Conservation (phyloP, 2,888 invertebrate species). For the Cylindroiulus punctatus region DNA sequence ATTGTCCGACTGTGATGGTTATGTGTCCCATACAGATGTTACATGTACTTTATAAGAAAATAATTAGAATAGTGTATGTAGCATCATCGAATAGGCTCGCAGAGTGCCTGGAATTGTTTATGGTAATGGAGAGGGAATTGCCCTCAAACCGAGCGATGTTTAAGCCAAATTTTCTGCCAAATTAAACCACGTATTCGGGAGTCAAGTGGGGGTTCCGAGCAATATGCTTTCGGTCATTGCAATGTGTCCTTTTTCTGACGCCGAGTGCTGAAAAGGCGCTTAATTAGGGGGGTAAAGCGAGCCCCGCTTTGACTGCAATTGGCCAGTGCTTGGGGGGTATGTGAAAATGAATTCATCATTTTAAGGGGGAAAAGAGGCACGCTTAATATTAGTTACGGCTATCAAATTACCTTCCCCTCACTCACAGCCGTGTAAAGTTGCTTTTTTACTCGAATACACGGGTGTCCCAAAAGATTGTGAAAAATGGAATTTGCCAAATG, state of each 20-base stretch:
- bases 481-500: too few relatives aligned
- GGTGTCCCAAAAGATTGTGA: background rate
- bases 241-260: conserved; percentile 25
- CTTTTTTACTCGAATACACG: background rate
- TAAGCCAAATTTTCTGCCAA: conserved; percentile 43
- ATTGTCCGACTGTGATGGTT: too few relatives aligned
- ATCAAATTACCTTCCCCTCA: conserved; percentile 31
- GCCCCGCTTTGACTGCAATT: background rate
- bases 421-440: background rate
- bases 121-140: background rate
- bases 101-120: too few relatives aligned
- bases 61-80: too few relatives aligned
- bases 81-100: too few relatives aligned
- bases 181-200: background rate
- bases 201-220: conserved; percentile 20
- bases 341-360: conserved; percentile 45
- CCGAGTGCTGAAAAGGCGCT: conserved; percentile 13
- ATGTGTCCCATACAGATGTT: too few relatives aligned
- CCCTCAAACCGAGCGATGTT: conserved; percentile 20
- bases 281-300: conserved; percentile 42
- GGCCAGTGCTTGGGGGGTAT: conserved; percentile 27
- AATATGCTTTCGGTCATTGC: conserved; percentile 45
- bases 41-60: too few relatives aligned
- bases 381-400: conserved; percentile 51
- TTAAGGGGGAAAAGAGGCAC: conserved; percentile 44